A percentile compares a stretch with the other conserved stretches of the same genome.
Evolutionary conservation across 2,888 invertebrate species (phyloP).

Genomic region (Deilephila porcellus): DNA sequence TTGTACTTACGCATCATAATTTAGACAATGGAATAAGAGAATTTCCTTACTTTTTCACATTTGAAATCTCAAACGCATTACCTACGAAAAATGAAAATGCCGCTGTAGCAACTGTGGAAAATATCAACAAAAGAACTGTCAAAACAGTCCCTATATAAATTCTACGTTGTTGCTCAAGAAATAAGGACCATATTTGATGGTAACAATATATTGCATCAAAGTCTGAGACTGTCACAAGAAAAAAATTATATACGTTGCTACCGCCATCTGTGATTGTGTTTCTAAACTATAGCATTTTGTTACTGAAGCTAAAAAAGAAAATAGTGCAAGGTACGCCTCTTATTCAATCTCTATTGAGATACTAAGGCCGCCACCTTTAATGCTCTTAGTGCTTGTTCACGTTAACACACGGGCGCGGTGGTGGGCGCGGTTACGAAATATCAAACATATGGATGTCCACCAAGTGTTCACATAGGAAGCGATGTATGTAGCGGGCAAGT

Average conservation of each 20-base stretch:
- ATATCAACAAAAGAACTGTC: background rate
- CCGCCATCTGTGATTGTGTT: background rate
- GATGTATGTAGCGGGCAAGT: too few species aligned
- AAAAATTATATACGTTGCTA: background rate
- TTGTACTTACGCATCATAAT: constrained; percentile 16
- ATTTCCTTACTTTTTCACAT: constrained; percentile 29
- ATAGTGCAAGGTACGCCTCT: too few species aligned
- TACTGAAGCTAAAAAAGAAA: too few species aligned
- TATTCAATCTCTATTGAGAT: too few species aligned
- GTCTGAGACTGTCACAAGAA: too few species aligned
- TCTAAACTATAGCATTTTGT: too few species aligned
- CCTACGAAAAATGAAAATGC: constrained; percentile 55
- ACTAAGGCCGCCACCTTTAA: too few species aligned
- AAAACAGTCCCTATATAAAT: background rate
- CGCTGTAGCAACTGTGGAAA: constrained; percentile 67
- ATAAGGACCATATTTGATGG: background rate
- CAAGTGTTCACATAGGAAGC: too few species aligned
- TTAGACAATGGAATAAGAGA: background rate
- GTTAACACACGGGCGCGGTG: too few species aligned
- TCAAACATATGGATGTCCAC: too few species aligned
- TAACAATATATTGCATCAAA: background rate
- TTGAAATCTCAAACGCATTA: constrained; percentile 30
- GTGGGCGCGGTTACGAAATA: too few species aligned
- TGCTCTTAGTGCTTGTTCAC: too few species aligned
- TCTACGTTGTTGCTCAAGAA: background rate